Percentiles rank a stretch among this genome's conserved stretches.
Evolutionary conservation across 2,797 vertebrate genomes (phyloP).

Genomic region (Girardinus metallicus): DNA sequence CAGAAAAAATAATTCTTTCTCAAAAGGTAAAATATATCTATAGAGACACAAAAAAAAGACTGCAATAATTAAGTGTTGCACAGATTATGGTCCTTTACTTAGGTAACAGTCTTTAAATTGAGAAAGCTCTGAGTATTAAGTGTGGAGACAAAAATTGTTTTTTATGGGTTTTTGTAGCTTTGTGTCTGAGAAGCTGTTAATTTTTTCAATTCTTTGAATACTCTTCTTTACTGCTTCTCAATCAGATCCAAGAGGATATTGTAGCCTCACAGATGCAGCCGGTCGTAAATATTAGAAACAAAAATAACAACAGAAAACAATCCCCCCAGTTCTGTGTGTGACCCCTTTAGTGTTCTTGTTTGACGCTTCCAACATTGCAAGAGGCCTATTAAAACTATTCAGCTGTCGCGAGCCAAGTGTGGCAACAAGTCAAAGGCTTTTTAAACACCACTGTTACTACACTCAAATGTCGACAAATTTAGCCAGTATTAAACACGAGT

Average conservation of each 20-base stretch:
- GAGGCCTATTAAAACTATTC: conserved; percentile 1
- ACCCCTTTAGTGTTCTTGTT: not conserved
- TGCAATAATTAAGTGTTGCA: not conserved
- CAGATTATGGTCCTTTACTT: not conserved
- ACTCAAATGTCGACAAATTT: conserved; percentile 22
- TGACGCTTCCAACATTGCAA: not conserved
- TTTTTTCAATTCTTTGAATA: not conserved
- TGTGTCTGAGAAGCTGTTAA: not conserved
- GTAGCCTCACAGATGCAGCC: not conserved
- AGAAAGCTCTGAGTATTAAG: not conserved
- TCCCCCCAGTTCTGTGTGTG: not conserved
- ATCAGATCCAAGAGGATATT: not conserved
- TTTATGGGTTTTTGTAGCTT: not conserved
- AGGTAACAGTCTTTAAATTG: not conserved
- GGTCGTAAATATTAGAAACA: not conserved
- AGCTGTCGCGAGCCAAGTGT: not conserved
- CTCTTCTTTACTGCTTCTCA: not conserved
- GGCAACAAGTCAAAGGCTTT: conserved; percentile 10
- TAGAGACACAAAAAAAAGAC: not conserved
- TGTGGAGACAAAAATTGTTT: not conserved
- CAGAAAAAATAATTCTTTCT: not conserved
- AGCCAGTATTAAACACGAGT: not conserved
- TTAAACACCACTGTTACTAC: not conserved
- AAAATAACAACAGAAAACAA: conserved; percentile 11
- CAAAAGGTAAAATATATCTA: not conserved